Evolutionary conservation across 2,888 invertebrate genomes (phyloP), one percentile per base, ranked within the genome.

Genomic region (Dryocosmus kuriphilus): DNA sequence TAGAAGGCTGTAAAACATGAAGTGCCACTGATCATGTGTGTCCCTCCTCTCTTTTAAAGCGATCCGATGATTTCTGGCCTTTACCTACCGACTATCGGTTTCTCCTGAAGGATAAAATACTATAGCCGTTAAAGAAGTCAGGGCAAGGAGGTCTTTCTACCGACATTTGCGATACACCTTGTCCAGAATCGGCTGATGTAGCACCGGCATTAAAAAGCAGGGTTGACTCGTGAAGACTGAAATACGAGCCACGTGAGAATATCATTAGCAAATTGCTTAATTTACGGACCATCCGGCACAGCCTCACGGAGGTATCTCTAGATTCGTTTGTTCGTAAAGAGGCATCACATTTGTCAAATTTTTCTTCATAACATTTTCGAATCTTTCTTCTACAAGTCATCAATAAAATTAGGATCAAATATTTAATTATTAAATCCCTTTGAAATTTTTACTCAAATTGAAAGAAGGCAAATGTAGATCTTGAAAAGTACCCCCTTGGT

Each of bases 221-320:
- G 86, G 84, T 86, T 82, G 85, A 86, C 86, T 88, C 88, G 84
- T 84, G 85, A 84, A 85, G 84, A 86, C 86, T 89, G 86, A 90
- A 90, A 89, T 89, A 90, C 88, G 90, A 89, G 87, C 88, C 88
- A 89, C 87, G 88, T 89, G 89, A 90, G 89, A 90, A 90, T 91
- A 90, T 91, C 91, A 89, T 91, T 90, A 91, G 89, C 87, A 90
- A 91, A 91, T 90, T 90, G 89, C 90, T 90, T 90, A 91, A 91
- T 91, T 91, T 90, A 90, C 87, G 86, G 83, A 85, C 87, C 88
- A 85, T 82, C 79, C 85, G 80, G 27, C 51, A 51, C n/a, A 30
- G 71, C 71, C 71, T 71, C 67, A 27, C 51, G 67, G 46, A 30
- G 67, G 46, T 71, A 57, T 57, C 1, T 5, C 51, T 51, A 51